Evolutionary conservation across 1,140 invertebrate genomes (phyloP), one percentile per base, ranked within the genome.

Genomic region (Adelges cooleyi): DNA sequence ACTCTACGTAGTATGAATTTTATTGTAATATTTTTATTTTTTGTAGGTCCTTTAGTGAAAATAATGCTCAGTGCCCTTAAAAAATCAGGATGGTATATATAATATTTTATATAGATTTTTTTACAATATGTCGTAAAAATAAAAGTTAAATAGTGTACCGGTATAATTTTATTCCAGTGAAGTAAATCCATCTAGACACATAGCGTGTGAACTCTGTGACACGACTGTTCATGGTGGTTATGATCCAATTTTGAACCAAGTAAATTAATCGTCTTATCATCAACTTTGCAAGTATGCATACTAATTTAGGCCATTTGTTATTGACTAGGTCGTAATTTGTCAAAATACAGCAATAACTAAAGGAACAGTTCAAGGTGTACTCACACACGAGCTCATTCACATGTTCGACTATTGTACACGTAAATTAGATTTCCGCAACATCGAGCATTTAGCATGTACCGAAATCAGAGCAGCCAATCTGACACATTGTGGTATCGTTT

Each of bases 331-430:
- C 67, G 86, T 98, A 8, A 79, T 97, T 11, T 98, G 93, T 72
- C 89, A 95, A 73, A 97, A 98, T 79, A 81, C 82, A 52, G 82
- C 83, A 15, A 78, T 71, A 49, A 79, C 75, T 40, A 74, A 82
- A 74, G 80, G 80, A 5, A 78, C 82, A 70, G 81, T 92, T 1
- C 85, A 88, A 74, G 84, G 84, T 66, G 85, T 92, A 8, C 72
- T 98, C 3, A 82, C 85, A 1, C 95, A 98, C 75, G 95, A 98
- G 77, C 82, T 98, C 80, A 86, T 96, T 44, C 95, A 98, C 75
- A 95, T 96, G 89, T 97, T 95, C 75, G 95, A 98, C 74, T 89
- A 85, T 71, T 98, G 94, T 75, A 81, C 83, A 46, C 87, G 92
- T 69, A 82, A 96, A 59, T 72, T 96, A 36, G 86, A 98, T 73